Evolutionary conservation across 2,113 vertebrate species (phyloP).

Genomic region (Oryzias woworae): DNA sequence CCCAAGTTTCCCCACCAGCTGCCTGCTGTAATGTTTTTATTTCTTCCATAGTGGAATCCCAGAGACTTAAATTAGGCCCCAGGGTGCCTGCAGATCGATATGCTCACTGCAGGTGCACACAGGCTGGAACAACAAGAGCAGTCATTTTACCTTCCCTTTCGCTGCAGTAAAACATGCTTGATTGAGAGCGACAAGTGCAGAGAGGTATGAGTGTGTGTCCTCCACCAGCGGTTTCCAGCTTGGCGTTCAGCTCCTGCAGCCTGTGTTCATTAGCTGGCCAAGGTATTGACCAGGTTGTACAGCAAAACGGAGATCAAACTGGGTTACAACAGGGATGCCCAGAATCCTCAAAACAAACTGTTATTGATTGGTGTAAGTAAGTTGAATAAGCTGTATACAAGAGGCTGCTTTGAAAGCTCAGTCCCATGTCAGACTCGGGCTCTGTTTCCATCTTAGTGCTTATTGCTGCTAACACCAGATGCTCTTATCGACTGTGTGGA

Average conservation of each 20-base stretch:
- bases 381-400: conserved; percentile 49
- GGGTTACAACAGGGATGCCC: conserved; percentile 45
- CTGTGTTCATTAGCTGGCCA: conserved; percentile 45
- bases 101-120: conserved; percentile 55
- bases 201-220: conserved; percentile 42
- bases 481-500: conserved; percentile 32
- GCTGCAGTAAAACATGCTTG: conserved; percentile 57
- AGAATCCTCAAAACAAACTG: conserved; percentile 64
- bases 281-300: conserved; percentile 58
- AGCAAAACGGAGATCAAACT: conserved; percentile 60
- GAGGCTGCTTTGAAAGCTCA: conserved; percentile 41
- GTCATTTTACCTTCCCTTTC: conserved; percentile 51
- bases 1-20: conserved; percentile 16
- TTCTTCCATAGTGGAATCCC: conserved; percentile 44
- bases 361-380: conserved; percentile 60
- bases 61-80: conserved; percentile 59
- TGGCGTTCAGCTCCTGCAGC: conserved; percentile 43
- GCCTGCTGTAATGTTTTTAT: conserved; percentile 52
- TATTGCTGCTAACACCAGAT: conserved; percentile 20
- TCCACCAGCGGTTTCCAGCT: conserved; percentile 8
- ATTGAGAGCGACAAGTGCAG: conserved; percentile 43
- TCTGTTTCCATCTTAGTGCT: conserved; percentile 30
- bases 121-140: conserved; percentile 36
- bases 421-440: conserved; percentile 23
- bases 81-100: conserved; percentile 55